Evolutionary conservation across 2,113 vertebrate species (phyloP).

Genomic region (Albula glossodonta): DNA sequence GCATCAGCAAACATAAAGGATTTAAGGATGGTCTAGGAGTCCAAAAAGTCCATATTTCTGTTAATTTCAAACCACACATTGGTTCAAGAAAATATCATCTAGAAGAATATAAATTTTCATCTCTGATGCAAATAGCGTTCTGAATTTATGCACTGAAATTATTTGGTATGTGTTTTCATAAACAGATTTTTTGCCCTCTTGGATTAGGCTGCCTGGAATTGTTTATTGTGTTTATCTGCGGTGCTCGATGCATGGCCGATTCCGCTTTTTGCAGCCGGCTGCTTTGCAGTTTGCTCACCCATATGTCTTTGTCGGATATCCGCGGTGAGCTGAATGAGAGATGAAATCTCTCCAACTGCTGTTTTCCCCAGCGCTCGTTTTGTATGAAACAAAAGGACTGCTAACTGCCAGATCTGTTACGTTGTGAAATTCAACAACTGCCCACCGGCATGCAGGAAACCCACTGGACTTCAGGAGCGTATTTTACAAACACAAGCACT

Average conservation of each 20-base stretch:
- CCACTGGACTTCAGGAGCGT: constrained; percentile 47
- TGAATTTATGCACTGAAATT: background rate
- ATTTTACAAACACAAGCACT: too few relatives aligned
- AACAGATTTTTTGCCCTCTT: background rate
- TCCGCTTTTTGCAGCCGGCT: constrained; percentile 54
- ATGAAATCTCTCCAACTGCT: constrained; percentile 61
- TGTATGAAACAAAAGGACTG: constrained; percentile 50
- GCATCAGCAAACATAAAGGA: background rate
- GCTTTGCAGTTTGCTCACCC: constrained; percentile 53
- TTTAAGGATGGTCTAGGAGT: background rate
- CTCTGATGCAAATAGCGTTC: background rate
- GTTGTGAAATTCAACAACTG: constrained; percentile 57
- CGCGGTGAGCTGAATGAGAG: constrained; percentile 51
- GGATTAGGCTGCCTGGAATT: background rate
- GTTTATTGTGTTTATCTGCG: background rate
- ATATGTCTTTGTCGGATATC: constrained; percentile 68
- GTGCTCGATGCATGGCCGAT: constrained; percentile 50
- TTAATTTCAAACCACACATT: too few relatives aligned
- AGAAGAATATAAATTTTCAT: too few relatives aligned
- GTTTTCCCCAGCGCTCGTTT: constrained; percentile 46
- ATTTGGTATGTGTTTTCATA: too few relatives aligned
- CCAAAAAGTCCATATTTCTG: too few relatives aligned
- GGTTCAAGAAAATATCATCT: background rate
- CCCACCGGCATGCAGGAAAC: constrained; percentile 41
- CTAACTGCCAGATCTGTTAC: constrained; percentile 53